A percentile compares a stretch with the other conserved stretches of the same genome.
These are phyloP conservation scores for Hemibagrus wyckioides DNA, from an alignment of 2,113 vertebrate species.

Conservation along the genomic window DNA sequence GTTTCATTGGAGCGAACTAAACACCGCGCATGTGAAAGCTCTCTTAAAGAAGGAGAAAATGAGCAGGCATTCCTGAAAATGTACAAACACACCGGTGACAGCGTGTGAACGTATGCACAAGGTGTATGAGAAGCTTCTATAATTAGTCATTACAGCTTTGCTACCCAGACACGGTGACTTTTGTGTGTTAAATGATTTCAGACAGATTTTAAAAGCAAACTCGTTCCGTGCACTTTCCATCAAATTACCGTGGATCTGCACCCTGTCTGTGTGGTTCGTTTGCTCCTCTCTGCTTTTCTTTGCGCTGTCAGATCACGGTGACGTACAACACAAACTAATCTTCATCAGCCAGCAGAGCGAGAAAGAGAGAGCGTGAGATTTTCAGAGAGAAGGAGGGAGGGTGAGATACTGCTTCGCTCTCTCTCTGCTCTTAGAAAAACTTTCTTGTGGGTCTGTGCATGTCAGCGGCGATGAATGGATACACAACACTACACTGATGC, in stretches of 20 bases:
- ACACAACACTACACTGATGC: background rate
- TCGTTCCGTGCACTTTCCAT: background rate
- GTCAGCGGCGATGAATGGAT: constrained; percentile 9
- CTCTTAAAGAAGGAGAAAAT: background rate
- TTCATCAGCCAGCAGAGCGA: constrained; percentile 56
- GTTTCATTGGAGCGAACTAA: background rate
- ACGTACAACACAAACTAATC: constrained; percentile 58
- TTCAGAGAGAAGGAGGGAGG: constrained; percentile 7
- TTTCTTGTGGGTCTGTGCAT: background rate
- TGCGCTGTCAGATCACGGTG: constrained; percentile 42
- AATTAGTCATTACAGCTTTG: background rate
- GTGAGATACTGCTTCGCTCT: constrained; percentile 6
- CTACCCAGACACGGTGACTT: background rate
- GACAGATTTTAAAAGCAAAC: constrained; percentile 13
- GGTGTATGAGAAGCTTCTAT: constrained; percentile 2
- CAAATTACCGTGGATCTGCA: constrained; percentile 2
- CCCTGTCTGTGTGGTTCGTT: background rate
- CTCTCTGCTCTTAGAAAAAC: constrained; percentile 29
- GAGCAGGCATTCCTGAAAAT: background rate
- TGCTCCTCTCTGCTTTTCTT: constrained; percentile 2
- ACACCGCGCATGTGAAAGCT: background rate
- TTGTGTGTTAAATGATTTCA: background rate
- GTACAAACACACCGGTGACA: background rate
- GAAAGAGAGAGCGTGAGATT: constrained; percentile 8
- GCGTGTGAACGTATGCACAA: constrained; percentile 4